phyloP scores from a whole-genome alignment of 37 sponge, comb jelly and placozoan species.

The Beroe forskalii region DNA sequence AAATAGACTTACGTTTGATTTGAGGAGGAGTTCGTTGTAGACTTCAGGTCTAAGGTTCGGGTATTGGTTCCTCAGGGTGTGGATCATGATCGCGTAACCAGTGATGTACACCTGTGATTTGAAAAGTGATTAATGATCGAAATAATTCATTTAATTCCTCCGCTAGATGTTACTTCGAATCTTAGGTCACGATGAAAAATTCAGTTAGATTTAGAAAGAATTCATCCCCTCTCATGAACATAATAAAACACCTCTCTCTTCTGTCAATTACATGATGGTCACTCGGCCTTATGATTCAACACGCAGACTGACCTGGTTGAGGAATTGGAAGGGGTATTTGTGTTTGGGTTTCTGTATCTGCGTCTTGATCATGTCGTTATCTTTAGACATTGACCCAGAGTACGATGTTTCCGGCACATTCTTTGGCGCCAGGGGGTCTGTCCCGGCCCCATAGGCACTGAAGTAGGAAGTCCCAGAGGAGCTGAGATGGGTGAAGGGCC shows the following conservation, averaged over 20 bases:
- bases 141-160: too few relatives aligned
- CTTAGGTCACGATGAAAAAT: too few relatives aligned
- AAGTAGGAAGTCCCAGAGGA: slow-evolving; percentile 36
- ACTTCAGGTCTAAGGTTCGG: slow-evolving; percentile 46
- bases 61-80: background rate
- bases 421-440: background rate
- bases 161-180: background rate
- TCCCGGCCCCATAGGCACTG: slow-evolving; percentile 8
- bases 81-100: slow-evolving; percentile 60
- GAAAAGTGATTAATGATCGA: too few relatives aligned
- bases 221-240: too few relatives aligned
- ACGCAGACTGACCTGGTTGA: slow-evolving; percentile 56
- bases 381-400: background rate
- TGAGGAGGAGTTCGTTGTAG: slow-evolving; percentile 27
- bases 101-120: slow-evolving; percentile 51
- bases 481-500: background rate
- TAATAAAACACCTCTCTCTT: too few relatives aligned
- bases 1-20: slow-evolving; percentile 34
- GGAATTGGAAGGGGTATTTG: slow-evolving; percentile 58
- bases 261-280: too few relatives aligned
- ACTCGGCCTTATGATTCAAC: too few relatives aligned
- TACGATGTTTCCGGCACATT: background rate
- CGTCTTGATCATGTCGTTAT: background rate
- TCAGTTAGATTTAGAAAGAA: too few relatives aligned
- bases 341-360: slow-evolving; percentile 58